Evolutionary conservation across 35 echinoderm and acorn worm species (phyloP).

Genomic region (Heliocidaris tuberculata): DNA sequence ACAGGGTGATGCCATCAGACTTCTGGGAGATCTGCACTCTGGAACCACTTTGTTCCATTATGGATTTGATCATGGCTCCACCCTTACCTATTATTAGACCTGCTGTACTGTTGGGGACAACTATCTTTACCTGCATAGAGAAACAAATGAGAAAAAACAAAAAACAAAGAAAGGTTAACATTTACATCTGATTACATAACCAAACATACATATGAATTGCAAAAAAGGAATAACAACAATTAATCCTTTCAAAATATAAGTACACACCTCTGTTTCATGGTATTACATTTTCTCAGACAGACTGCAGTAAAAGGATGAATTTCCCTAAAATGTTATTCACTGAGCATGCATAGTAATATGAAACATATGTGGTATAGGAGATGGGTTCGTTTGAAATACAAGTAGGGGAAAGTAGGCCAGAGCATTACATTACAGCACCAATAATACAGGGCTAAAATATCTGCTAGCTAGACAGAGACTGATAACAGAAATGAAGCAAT

Average conservation of each 20-base stretch:
- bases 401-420: too few relatives aligned
- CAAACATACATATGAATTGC: background rate
- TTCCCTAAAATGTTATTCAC: too few relatives aligned
- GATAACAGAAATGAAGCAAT: background rate
- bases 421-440: too few relatives aligned
- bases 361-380: too few relatives aligned
- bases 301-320: too few relatives aligned
- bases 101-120: slow-evolving; percentile 97
- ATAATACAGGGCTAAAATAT: background rate
- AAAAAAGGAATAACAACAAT: background rate
- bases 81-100: slow-evolving; percentile 98
- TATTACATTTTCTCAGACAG: too few relatives aligned
- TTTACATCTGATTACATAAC: background rate
- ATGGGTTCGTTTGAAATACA: too few relatives aligned
- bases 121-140: slow-evolving; percentile 84
- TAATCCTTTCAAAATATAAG: too few relatives aligned
- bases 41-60: slow-evolving; percentile 96
- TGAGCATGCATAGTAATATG: too few relatives aligned
- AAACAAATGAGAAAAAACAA: slow-evolving; percentile 41
- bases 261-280: too few relatives aligned
- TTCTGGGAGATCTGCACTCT: slow-evolving; percentile 98
- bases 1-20: slow-evolving; percentile 93
- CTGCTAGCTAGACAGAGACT: background rate
- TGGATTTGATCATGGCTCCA: slow-evolving; percentile 92
- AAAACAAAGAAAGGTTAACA: background rate